A percentile compares a stretch with the other conserved stretches of the same genome.
phyloP scores from a whole-genome alignment of 2,797 vertebrate genomes.

The Myripristis murdjan region DNA sequence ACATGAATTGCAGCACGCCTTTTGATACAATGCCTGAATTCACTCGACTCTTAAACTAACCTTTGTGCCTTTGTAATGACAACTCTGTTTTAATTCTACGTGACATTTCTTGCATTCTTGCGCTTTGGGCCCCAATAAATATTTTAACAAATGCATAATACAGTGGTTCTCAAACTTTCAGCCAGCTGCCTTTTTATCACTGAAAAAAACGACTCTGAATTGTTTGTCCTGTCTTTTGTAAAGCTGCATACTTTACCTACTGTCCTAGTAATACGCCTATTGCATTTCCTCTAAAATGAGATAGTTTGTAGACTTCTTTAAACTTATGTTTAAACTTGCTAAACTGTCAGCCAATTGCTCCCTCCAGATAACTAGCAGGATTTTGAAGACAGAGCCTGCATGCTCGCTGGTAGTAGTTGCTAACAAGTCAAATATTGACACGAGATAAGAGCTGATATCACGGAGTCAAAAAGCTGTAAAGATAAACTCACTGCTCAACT shows the following conservation, averaged over 20 bases:
- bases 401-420: constrained; percentile 23
- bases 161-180: constrained; percentile 34
- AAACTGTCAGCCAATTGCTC: constrained; percentile 14
- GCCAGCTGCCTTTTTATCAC: constrained; percentile 16
- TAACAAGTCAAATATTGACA: constrained; percentile 74
- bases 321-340: constrained; percentile 11
- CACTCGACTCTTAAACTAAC: constrained; percentile 9
- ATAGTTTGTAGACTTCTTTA: not conserved
- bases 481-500: constrained; percentile 29
- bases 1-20: constrained; percentile 5
- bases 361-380: constrained; percentile 28
- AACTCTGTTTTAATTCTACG: constrained; percentile 44
- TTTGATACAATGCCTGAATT: constrained; percentile 18
- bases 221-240: constrained; percentile 21
- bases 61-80: constrained; percentile 5
- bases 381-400: constrained; percentile 6
- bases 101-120: constrained; percentile 51
- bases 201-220: not conserved
- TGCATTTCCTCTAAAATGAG: not conserved
- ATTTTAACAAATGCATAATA: constrained; percentile 59
- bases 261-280: too few relatives aligned
- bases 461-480: constrained; percentile 30
- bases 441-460: constrained; percentile 65
- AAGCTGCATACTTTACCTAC: not conserved
- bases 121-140: constrained; percentile 53